Evolutionary conservation across 2,888 invertebrate genomes (phyloP), one percentile per base, ranked within the genome.

Genomic region (Holacanthella duospinosa): DNA sequence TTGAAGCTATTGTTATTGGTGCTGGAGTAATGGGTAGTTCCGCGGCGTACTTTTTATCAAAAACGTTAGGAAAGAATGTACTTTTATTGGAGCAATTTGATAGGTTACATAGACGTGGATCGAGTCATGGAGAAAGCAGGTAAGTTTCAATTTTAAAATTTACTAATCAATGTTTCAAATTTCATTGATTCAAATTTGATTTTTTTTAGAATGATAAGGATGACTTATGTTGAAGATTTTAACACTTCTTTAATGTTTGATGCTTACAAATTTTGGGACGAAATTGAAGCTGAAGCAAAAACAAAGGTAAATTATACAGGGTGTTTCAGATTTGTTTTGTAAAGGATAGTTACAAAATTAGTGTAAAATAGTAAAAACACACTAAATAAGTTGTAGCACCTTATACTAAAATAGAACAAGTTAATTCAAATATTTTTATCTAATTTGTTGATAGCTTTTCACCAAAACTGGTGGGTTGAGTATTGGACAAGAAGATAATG

Each of bases 121-220:
- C 72, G 2, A 69, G 69, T 62, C 72, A 72, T 61, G 72, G 72
- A 2, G 69, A 70, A 16, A 68, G 68, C 26, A 67, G 72, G 72
- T 72, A 43, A 24, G 21, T n/a, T n/a, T n/a, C 43, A 58, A 19
- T 55, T 12, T 27, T 44, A 59, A 28, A 25, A 27, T 27, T 19
- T 6, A 61, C 19, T 59, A 24, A 25, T 3, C n/a, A 26, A 53
- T 55, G 25, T 25, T 26, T 25, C 2, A 16, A 4, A 21, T 24
- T 24, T 12, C 9, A 16, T 55, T 28, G 28, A n/a, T 54, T 60
- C 24, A 25, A 21, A n/a, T 9, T 16, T 25, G 25, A 29, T 26
- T 54, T n/a, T 26, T 19, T 36, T 44, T 55, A 72, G 72, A 63
- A 72, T 72, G n/a, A 72, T 63, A 26, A 60, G 72, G 16, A 64